Conservation (phyloP, 2,113 vertebrate species). For the Trogon surrucura region DNA sequence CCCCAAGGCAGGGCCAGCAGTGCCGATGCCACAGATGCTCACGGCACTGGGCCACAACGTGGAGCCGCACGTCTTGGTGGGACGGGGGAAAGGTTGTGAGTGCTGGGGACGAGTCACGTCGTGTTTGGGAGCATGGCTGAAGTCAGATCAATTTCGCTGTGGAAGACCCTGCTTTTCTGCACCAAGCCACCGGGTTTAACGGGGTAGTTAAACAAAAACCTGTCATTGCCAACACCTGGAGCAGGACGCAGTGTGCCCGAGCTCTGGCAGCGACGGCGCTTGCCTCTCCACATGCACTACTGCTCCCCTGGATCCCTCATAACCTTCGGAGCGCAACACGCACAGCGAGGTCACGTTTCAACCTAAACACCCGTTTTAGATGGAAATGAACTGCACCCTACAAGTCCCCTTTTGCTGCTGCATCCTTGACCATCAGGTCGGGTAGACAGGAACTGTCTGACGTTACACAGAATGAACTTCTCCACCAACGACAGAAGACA, state of each 20-base stretch:
- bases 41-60: neutral
- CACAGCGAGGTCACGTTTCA: neutral
- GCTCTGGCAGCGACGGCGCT: neutral
- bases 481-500: neutral
- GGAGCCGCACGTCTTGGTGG: neutral
- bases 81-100: rapidly evolving
- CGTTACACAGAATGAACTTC: neutral
- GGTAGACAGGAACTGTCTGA: neutral
- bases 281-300: rapidly evolving
- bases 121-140: rapidly evolving
- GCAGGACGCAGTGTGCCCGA: neutral
- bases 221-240: neutral
- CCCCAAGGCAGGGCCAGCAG: neutral
- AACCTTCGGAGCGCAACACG: neutral
- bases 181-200: neutral
- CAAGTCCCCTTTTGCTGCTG: neutral
- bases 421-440: neutral
- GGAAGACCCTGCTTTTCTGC: neutral
- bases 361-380: neutral
- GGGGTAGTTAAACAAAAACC: neutral
- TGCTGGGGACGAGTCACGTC: rapidly evolving
- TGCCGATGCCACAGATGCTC: neutral
- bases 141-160: neutral
- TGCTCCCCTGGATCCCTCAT: neutral
- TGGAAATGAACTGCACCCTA: neutral